Evolutionary conservation across 2,113 vertebrate genomes (phyloP), one percentile per base, ranked within the genome.

Genomic region (Chauna torquata): DNA sequence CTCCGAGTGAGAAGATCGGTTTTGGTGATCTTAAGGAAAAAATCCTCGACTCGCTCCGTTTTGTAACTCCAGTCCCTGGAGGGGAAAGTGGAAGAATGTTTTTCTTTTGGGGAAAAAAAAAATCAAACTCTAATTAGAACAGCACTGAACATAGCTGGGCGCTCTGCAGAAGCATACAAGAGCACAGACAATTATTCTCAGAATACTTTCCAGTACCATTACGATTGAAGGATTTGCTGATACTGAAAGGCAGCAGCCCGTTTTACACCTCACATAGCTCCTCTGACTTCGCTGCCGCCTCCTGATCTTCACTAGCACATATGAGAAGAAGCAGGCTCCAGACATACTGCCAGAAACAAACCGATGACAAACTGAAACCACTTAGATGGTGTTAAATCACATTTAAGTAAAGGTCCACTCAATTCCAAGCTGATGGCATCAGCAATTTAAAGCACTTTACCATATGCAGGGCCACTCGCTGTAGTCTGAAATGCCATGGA

Each of bases 381-480:
- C 65, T 90, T 40, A 78, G 34, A 27, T 8, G 12, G 44, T 23
- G 68, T 78, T 96, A 70, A 92, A 82, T 96, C 86, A 77, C 27
- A 14, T 58, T 86, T 65, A 44, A 47, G 3, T 70, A 24, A 49
- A 85, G 75, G 65, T 22, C 34, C 15, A 27, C 68, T 54, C 94
- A 91, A 19, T 68, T 44, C 74, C 85, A 57, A 38, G 49, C 27
- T 86, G 88, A 72, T 27, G 42, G 57, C 52, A 50, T 45, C 0
- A 0, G 55, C 79, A 88, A 94, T 90, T 61, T 91, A 95, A 76
- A 83, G 68, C 64, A n/a, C 77, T 92, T 93, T 81, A 68, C 42
- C 0, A 0, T 36, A 34, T 4, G 12, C 23, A 71, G 71, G 19
- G 42, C 34, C 34, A 44, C 8, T 76, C 16, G 1, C 19, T 55